Evolutionary conservation across 2,888 invertebrate genomes (phyloP).

Genomic region (Pollenia griseotomentosa): DNA sequence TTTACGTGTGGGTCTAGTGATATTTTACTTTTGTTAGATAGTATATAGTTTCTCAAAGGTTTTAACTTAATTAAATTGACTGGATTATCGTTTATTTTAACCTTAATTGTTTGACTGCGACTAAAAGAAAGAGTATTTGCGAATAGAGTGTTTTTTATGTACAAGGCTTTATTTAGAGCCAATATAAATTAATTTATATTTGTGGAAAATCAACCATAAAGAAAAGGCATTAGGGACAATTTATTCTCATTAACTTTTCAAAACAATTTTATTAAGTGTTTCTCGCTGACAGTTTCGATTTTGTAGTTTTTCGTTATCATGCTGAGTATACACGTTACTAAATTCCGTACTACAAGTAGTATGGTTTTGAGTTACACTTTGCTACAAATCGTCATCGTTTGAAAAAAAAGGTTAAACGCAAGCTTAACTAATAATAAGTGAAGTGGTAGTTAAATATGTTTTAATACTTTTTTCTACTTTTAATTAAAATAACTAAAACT

Average conservation of each 20-base stretch:
- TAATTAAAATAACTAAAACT: too few relatives aligned
- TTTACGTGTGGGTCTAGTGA: neutral
- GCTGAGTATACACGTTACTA: neutral
- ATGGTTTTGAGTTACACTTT: too few relatives aligned
- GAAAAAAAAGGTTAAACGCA: too few relatives aligned
- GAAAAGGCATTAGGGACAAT: constrained; percentile 8
- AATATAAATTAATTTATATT: too few relatives aligned
- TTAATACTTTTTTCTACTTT: too few relatives aligned
- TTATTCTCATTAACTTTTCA: constrained; percentile 58
- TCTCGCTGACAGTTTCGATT: constrained; percentile 40
- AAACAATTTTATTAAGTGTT: constrained; percentile 61
- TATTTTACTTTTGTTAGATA: constrained; percentile 16
- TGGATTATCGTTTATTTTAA: constrained; percentile 13
- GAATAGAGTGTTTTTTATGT: neutral
- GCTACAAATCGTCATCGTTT: too few relatives aligned
- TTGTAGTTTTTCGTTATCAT: neutral
- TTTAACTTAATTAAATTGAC: constrained; percentile 56
- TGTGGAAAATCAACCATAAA: neutral
- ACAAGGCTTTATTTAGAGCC: too few relatives aligned
- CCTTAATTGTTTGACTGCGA: neutral
- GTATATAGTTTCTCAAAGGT: constrained; percentile 35
- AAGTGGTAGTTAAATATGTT: too few relatives aligned
- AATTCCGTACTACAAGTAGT: too few relatives aligned
- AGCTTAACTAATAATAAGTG: too few relatives aligned
- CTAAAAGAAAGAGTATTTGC: too few relatives aligned